These are phyloP conservation scores for Ormyrus rosae DNA, from an alignment of 2,888 invertebrate species.

Conservation along the genomic window DNA sequence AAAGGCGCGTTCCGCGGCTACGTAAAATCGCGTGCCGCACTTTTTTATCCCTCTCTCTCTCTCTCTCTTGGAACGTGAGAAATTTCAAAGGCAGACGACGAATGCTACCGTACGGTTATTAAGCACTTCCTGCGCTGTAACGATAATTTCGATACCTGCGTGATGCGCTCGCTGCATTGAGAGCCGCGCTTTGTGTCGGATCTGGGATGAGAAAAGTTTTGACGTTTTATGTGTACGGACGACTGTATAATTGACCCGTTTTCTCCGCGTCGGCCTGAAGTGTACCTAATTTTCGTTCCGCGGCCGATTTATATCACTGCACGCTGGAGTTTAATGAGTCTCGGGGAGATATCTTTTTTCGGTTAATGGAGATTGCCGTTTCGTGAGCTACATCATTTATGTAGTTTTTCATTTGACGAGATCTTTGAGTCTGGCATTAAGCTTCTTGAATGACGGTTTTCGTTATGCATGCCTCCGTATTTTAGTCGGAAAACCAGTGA, in stretches of 20 bases:
- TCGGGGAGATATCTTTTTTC: neutral
- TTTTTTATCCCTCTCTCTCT: neutral
- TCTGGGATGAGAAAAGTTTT: constrained; percentile 29
- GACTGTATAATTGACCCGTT: constrained; percentile 18
- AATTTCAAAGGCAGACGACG: constrained; percentile 20
- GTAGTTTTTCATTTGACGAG: neutral
- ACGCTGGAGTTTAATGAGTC: neutral
- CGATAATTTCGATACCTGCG: neutral
- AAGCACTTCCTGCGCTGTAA: constrained; percentile 31
- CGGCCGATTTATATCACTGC: neutral
- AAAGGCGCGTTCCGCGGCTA: neutral
- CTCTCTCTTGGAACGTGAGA: constrained; percentile 41
- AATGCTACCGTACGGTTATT: constrained; percentile 20
- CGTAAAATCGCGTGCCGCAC: constrained; percentile 31
- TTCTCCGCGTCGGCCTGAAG: neutral
- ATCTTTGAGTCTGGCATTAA: too few relatives aligned
- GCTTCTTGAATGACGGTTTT: too few relatives aligned
- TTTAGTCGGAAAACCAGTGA: too few relatives aligned
- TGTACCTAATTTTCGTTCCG: constrained; percentile 10
- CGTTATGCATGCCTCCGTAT: too few relatives aligned
- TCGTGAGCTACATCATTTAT: neutral
- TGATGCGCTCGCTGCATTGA: neutral
- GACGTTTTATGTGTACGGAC: constrained; percentile 10
- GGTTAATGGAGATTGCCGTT: neutral
- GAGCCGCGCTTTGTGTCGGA: constrained; percentile 1